Base-by-base conservation (phyloP, 1,140 invertebrate species). In the Drosophila santomea region DNA sequence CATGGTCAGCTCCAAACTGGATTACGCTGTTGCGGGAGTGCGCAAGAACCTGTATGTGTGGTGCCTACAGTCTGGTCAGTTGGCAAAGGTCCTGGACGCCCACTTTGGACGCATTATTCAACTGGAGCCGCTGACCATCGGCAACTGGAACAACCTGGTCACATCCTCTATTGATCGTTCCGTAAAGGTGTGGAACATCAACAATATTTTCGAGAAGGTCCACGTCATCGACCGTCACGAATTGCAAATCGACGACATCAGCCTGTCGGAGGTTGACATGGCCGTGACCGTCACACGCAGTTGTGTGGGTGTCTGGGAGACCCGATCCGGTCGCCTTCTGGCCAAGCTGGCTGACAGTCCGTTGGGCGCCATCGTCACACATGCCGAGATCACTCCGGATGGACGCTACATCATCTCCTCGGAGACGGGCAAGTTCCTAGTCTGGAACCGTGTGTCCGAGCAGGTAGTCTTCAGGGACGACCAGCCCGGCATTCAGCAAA, bases 131-230 rank as follows among this genome's bases (percentile, higher is more conserved):
- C 91, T 98, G 7, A 97, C 96, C 14, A 95, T 97, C 45, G 97
- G 96, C 2, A 95, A 96, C 66, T 98, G 98, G 96, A 99, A 99
- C 92, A 97, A 96, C 88, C 96, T 98, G 35, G 97, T 99, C 36
- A 98, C 98, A 0, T 99, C 98, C 0, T 99, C 98, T 0, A 98
- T 99, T 55, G 98, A 99, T 93, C 95, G 98, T 69, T 98, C 98
- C 1, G 98, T 99, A 1, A 99, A 99, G 94, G 98, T 99, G 0
- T 99, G 98, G 98, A 99, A 99, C 93, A 98, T 99, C 64, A 98
- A 99, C 91, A 99, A 99, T 91, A 99, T 99, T 82, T 98, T 98
- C 89, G 98, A 99, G 91, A 97, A 99, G 93, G 98, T 99, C 4
- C 97, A 99, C 92, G 96, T 97, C 15, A 98, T 99, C 72, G 97